Conservation (phyloP, 2,888 invertebrate species). For the Brachylomia viminalis region DNA sequence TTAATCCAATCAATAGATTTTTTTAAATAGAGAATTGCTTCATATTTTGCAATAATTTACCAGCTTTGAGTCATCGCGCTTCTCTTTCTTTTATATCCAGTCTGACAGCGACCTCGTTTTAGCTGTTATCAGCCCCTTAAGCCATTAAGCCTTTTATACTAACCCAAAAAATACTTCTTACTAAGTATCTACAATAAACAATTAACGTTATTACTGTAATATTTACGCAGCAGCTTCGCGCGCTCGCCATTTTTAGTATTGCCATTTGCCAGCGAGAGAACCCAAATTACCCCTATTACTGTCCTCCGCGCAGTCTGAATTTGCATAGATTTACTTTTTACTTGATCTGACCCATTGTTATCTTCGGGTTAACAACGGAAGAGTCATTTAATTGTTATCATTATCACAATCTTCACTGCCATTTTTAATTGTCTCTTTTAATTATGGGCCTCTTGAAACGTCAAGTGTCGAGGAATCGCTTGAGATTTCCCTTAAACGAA, state of each 20-base stretch:
- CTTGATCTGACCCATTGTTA: slow-evolving; percentile 79
- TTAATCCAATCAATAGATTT: too few species aligned
- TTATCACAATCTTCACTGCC: slow-evolving; percentile 71
- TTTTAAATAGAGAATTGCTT: too few species aligned
- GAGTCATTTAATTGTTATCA: slow-evolving; percentile 77
- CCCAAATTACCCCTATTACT: slow-evolving; percentile 76
- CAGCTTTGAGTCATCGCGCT: too few species aligned
- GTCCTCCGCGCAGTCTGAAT: slow-evolving; percentile 70
- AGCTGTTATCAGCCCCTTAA: too few species aligned
- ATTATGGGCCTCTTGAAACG: slow-evolving; percentile 69
- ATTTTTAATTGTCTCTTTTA: slow-evolving; percentile 78
- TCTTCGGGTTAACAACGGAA: slow-evolving; percentile 69
- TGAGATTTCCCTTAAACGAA: slow-evolving; percentile 61
- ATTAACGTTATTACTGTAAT: background rate
- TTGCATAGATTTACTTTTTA: slow-evolving; percentile 81
- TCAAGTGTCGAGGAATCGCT: slow-evolving; percentile 67
- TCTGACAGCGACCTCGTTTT: too few species aligned
- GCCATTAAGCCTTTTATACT: background rate
- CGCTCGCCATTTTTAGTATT: slow-evolving; percentile 65
- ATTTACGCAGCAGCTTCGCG: slow-evolving; percentile 23
- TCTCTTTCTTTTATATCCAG: too few species aligned
- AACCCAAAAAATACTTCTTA: background rate
- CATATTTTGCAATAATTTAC: too few species aligned
- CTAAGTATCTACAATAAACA: background rate
- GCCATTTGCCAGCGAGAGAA: slow-evolving; percentile 73